Evolutionary conservation across 1,140 invertebrate species (phyloP), one percentile per base, ranked within the genome.

Genomic region (Papilio helenus): DNA sequence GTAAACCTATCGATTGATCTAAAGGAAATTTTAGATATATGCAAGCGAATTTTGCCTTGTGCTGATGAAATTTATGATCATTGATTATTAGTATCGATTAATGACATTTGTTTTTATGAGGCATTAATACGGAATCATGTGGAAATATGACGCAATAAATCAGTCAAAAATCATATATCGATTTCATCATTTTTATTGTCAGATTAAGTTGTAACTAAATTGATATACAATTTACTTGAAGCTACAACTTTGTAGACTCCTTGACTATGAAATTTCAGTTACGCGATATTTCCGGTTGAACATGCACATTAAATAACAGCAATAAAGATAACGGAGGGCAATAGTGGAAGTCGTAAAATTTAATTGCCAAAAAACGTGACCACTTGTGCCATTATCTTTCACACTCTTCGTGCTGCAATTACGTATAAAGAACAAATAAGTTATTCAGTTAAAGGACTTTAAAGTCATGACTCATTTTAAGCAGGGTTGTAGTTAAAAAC

Each of bases 261-360:
- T 26, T 65, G 4, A 65, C 58, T 65, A 29, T 65, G 10, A 26
- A 2, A 65, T 26, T 34, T 68, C 61, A 68, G 61, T 68, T 68
- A 34, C 26, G 23, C 61, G 61, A 68, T 68, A 68, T 68, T 68
- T 68, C 61, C 61, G 61, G 61, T 68, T 16, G 14, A 29, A 61
- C 58, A 61, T 68, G 61, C 61, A 68, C 26, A 68, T 68, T 68
- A 68, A 34, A 68, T 68, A 68, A 68, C 61, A 68, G 61, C 12
- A 34, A 68, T 68, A 68, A 68, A 68, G 61, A 68, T 68, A 68
- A 68, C 61, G 61, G 26, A 7, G 61, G 23, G 61, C 23, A 68
- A 68, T 68, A 68, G 61, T 68, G 61, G 61, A 68, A 68, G 61
- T 65, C 12, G 61, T 65, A 65, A 65, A 65, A 65, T 65, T 65